Percentiles rank a stretch among this genome's conserved stretches.
Evolutionary conservation across 2,113 vertebrate genomes (phyloP).

Genomic region (Spea bombifrons): DNA sequence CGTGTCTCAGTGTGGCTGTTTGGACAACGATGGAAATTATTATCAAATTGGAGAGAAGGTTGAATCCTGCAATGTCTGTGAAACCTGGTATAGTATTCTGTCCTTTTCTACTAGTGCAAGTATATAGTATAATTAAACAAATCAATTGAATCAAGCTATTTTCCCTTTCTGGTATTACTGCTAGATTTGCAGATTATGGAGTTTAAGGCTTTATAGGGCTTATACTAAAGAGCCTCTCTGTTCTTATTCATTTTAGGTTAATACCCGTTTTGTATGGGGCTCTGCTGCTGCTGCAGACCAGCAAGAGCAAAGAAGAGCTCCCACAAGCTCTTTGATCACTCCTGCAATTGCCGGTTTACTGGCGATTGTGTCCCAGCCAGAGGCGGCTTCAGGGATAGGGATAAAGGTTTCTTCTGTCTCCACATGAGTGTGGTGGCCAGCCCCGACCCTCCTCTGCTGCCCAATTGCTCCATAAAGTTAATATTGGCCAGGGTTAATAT

Average conservation of each 20-base stretch:
- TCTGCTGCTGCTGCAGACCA: too few relatives aligned
- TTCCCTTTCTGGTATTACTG: background rate
- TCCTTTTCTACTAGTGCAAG: background rate
- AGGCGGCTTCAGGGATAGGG: too few relatives aligned
- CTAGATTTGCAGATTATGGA: background rate
- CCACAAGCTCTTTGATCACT: too few relatives aligned
- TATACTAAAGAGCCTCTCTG: background rate
- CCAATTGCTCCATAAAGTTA: too few relatives aligned
- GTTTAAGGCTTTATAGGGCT: background rate
- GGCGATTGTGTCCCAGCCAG: too few relatives aligned
- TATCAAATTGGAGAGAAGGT: slow-evolving; percentile 63
- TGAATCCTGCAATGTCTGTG: slow-evolving; percentile 68
- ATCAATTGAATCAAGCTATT: background rate
- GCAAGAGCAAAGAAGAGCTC: too few relatives aligned
- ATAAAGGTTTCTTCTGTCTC: too few relatives aligned
- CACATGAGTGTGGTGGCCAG: too few relatives aligned
- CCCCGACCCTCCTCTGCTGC: too few relatives aligned
- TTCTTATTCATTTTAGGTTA: background rate
- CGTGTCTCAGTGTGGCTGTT: slow-evolving; percentile 73
- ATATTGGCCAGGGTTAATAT: too few relatives aligned
- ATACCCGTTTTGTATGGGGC: too few relatives aligned
- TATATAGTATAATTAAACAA: background rate
- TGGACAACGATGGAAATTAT: slow-evolving; percentile 55
- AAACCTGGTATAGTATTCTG: slow-evolving; percentile 68
- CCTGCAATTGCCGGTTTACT: too few relatives aligned